These are phyloP conservation scores for Sminthurinus aureus DNA, from an alignment of 2,888 invertebrate genomes.

Conservation along the genomic window DNA sequence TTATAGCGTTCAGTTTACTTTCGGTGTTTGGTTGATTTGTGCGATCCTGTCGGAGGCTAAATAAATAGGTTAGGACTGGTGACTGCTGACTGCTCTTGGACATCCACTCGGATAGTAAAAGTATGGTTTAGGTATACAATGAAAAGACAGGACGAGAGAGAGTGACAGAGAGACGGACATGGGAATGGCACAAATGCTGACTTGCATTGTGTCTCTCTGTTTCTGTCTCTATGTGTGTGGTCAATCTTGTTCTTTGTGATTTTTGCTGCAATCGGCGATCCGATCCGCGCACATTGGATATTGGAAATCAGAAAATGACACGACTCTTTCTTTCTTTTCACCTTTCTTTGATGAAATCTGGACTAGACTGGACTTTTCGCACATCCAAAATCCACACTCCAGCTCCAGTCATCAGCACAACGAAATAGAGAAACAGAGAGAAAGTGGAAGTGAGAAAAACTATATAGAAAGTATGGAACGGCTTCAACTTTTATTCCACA, in stretches of 20 bases:
- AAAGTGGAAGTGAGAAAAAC: not conserved
- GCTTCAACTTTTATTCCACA: not conserved
- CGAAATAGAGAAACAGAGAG: not conserved
- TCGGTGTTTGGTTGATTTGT: constrained; percentile 25
- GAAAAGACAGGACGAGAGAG: not conserved
- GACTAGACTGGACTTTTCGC: no score
- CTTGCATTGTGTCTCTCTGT: not conserved
- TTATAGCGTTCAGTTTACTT: no score
- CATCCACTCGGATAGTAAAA: no score
- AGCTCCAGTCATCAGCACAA: not conserved
- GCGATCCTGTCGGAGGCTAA: constrained; percentile 7
- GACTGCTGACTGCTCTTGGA: constrained; percentile 16
- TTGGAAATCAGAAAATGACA: not conserved
- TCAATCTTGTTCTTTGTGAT: not conserved
- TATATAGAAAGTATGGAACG: no score
- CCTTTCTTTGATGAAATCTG: constrained; percentile 17
- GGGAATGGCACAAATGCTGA: constrained; percentile 20
- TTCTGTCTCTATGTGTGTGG: not conserved
- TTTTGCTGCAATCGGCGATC: not conserved
- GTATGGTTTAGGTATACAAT: no score
- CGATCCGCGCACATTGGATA: not conserved
- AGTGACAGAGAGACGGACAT: not conserved
- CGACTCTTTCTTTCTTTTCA: not conserved
- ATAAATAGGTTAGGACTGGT: constrained; percentile 26
- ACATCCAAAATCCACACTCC: not conserved